A percentile compares a stretch with the other conserved stretches of the same genome.
These are phyloP conservation scores for Homarus americanus DNA, from an alignment of 1,140 invertebrate species.

Conservation along the genomic window DNA sequence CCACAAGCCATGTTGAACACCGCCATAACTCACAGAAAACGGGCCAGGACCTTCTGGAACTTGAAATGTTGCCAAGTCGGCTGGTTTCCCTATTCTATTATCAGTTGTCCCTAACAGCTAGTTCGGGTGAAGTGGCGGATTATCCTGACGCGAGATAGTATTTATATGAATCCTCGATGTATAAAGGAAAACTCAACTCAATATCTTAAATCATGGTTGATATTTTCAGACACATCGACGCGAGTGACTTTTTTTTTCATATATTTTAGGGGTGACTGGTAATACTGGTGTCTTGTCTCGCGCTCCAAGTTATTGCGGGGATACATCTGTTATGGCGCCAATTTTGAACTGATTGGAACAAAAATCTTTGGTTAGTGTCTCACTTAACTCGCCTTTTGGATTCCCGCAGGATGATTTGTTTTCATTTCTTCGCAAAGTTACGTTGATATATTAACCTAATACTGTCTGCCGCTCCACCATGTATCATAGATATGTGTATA, in stretches of 20 bases:
- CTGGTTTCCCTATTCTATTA: background rate
- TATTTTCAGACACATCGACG: background rate
- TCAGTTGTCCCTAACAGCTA: background rate
- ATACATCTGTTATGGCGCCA: constrained; percentile 41
- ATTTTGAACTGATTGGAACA: constrained; percentile 49
- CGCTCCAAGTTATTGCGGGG: constrained; percentile 1
- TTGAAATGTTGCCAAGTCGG: constrained; percentile 33
- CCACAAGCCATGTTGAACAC: constrained; percentile 23
- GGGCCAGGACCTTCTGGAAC: constrained; percentile 19
- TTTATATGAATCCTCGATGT: background rate
- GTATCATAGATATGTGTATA: background rate
- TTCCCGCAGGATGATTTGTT: background rate
- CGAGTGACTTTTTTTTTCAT: background rate
- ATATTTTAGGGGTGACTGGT: background rate
- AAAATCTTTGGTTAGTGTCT: background rate
- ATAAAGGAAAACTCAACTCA: background rate
- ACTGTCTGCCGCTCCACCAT: background rate
- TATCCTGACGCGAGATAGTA: background rate
- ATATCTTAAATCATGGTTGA: background rate
- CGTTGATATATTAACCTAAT: background rate
- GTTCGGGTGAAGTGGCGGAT: background rate
- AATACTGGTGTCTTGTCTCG: constrained; percentile 9
- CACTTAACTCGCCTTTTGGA: background rate
- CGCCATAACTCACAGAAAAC: constrained; percentile 51
- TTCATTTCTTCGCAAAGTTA: background rate